phyloP scores from a whole-genome alignment of 2,797 vertebrate genomes.

The Pipistrellus nathusii region DNA sequence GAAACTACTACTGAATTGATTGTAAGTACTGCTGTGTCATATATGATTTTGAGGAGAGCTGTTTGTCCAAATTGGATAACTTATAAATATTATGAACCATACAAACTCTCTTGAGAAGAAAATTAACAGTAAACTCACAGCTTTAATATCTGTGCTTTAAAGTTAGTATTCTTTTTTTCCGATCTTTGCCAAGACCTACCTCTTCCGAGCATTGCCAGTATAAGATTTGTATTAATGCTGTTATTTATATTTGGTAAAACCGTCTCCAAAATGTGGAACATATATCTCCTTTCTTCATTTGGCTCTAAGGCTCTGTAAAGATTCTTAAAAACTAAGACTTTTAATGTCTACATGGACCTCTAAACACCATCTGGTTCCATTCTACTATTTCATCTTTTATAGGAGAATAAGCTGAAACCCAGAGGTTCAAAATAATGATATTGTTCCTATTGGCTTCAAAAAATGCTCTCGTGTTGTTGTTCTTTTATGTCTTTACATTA shows the following conservation, averaged over 20 bases:
- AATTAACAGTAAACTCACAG: background rate
- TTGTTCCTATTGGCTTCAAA: conserved; percentile 9
- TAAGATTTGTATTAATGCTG: background rate
- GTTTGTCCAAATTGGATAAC: background rate
- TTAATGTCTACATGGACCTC: background rate
- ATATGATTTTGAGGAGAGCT: background rate
- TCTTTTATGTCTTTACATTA: background rate
- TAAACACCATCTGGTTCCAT: background rate
- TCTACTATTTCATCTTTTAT: background rate
- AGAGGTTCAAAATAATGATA: background rate
- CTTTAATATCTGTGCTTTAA: background rate
- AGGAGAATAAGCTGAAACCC: background rate
- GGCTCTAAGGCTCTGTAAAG: background rate
- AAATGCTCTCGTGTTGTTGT: background rate
- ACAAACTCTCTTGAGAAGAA: background rate
- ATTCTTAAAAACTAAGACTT: conserved; percentile 19
- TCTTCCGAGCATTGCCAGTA: background rate
- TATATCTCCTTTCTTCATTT: background rate
- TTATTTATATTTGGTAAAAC: background rate
- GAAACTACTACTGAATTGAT: background rate
- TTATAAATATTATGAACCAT: background rate
- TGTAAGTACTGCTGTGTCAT: background rate
- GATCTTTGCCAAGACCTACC: background rate
- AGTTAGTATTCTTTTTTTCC: background rate
- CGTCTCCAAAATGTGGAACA: background rate